Base-by-base conservation (phyloP, 2,113 vertebrate species). In the Zootoca vivipara region DNA sequence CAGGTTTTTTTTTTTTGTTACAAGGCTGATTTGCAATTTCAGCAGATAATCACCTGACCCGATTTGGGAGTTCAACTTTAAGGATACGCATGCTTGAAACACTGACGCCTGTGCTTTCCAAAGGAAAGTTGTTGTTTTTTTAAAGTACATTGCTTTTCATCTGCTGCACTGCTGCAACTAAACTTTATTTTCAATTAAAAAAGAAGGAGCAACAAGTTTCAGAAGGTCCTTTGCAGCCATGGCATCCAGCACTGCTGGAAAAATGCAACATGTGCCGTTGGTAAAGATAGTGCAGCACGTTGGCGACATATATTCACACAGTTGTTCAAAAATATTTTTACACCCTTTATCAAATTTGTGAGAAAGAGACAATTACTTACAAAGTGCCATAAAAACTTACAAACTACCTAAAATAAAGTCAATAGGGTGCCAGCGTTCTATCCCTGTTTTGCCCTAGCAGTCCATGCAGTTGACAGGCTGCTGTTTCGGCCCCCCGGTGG, bases 21-120 rank as follows among this genome's bases (percentile, higher is more conserved):
- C 89, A 86, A 90, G 85, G 92, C 88, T 95, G 87, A 73, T 75
- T 93, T 26, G 83, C 78, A 92, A 91, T 92, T 92, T 82, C 85
- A 58, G 90, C 85, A 87, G 89, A 94, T 92, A 92, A 89, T 89
- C 67, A 90, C 89, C 91, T 90, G 90, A 52, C 87, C 82, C 78
- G 70, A 82, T 87, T 81, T 13, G 78, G 77, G 79, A 89, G 94
- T 82, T 89, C 92, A 83, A 5, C 89, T 93, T 89, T 26, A 62
- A 82, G 73, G 42, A 82, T 83, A 86, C 1, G 4, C 28, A n/a
- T 22, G 69, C 82, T 89, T 89, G 2, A 67, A 78, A 88, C 89
- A 84, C 20, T 18, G 24, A 58, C 26, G 8, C 15, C 16, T 22
- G 58, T 77, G 15, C 18, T 40, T 75, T 24, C 18, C 46, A 83